Base-by-base conservation (phyloP, 2,113 vertebrate species). In the Crypturellus undulatus region DNA sequence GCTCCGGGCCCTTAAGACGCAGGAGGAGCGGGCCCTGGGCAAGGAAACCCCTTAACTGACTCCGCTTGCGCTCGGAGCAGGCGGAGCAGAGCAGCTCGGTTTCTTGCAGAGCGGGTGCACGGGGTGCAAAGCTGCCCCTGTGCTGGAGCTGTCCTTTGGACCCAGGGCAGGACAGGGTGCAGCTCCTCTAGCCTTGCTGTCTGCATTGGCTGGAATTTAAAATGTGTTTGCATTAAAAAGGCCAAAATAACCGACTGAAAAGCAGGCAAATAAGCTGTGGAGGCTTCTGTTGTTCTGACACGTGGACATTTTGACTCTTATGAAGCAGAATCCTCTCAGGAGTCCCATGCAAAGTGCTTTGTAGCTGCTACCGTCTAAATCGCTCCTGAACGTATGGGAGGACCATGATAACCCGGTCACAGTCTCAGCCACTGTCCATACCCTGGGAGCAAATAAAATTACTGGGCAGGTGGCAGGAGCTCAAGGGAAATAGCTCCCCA, bases 401-500 rank as follows among this genome's bases (percentile, higher is more conserved):
- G 38, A 38, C 38, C 38, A 42, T 32, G 28, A 22, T 58, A 28
- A 28, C 54, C 32, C 28, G 28, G 30, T 6, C 54, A 32, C 54
- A 58, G 17, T 58, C 17, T 18, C 16, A 28, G 16, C 28, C 32
- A 28, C 54, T 58, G 9, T 10, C 28, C 10, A 9, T 28, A 32
- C 69, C 19, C 45, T 45, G 10, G 36, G 34, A 34, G 38, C 63
- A 1, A 68, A 0, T 36, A 62, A 19, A 30, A 64, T 42, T 36
- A 42, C 9, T 19, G 64, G 43, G 10, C 47, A 49, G 47, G 49
- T 11, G 32, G 8, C 5, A 19, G 14, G 10, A 9, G 21, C 6
- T 1, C 24, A 54, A 1, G 7, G 6, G 63, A 1, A 12, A 6
- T 2, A 0, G 24, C 12, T 36, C 4, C 3, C 26, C 49, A 15